phyloP scores from a whole-genome alignment of 1,140 invertebrate genomes.

The Lepidostoma basale region DNA sequence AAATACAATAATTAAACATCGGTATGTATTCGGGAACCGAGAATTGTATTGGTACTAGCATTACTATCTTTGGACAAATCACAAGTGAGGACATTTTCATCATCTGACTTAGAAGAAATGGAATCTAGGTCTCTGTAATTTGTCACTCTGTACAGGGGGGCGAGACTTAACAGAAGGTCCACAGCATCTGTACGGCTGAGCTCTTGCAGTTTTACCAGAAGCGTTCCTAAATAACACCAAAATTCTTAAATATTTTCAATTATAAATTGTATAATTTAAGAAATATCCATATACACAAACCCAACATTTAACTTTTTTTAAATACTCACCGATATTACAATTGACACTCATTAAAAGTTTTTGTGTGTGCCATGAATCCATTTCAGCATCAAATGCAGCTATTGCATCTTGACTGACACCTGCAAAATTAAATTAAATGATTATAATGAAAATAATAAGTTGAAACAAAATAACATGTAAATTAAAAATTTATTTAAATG shows the following conservation, averaged over 20 bases:
- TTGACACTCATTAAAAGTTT: conserved; percentile 50
- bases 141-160: conserved; percentile 30
- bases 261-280: too few species aligned
- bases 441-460: too few species aligned
- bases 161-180: conserved; percentile 26
- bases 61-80: conserved; percentile 22
- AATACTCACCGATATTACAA: conserved; percentile 52
- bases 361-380: conserved; percentile 52
- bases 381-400: conserved; percentile 49
- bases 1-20: conserved; percentile 38
- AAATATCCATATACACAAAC: too few species aligned
- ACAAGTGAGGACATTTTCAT: conserved; percentile 16
- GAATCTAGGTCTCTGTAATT: conserved; percentile 20
- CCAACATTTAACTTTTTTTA: too few species aligned
- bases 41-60: conserved; percentile 7
- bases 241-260: too few species aligned
- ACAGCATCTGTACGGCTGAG: conserved; percentile 37
- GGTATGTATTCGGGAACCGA: conserved; percentile 43
- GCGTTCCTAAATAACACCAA: conserved; percentile 32
- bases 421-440: conserved; percentile 12
- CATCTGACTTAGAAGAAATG: conserved; percentile 24
- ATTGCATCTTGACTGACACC: conserved; percentile 54
- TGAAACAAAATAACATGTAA: too few species aligned
- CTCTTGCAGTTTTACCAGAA: conserved; percentile 34
- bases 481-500: too few species aligned